A percentile compares a stretch with the other conserved stretches of the same genome.
These are phyloP conservation scores for Botia almorhae DNA, from an alignment of 2,797 vertebrate species.

Conservation along the genomic window DNA sequence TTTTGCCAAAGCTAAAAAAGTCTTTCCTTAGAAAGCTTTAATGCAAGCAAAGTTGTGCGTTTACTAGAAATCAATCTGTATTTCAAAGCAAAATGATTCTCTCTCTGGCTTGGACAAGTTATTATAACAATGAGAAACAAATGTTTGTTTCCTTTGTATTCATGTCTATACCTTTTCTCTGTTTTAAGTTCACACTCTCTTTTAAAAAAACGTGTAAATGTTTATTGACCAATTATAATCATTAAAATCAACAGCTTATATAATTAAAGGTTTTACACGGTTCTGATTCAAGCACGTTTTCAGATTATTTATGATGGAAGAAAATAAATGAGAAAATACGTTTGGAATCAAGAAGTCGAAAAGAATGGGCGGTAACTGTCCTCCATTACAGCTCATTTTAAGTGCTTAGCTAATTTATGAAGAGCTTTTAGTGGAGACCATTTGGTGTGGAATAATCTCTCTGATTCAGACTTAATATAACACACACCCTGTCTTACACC, in stretches of 20 bases:
- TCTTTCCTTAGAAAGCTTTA: not conserved
- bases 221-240: too few species aligned
- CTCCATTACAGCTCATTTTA: not conserved
- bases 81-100: not conserved
- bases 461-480: constrained; percentile 9
- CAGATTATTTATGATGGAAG: not conserved
- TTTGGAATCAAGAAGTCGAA: not conserved
- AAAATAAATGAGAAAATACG: not conserved
- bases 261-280: too few species aligned
- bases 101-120: too few species aligned
- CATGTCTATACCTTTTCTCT: too few species aligned
- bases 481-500: not conserved
- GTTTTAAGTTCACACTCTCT: too few species aligned
- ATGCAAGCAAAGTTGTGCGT: not conserved
- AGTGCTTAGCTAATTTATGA: not conserved
- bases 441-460: constrained; percentile 4
- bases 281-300: too few species aligned
- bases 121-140: too few species aligned
- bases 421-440: not conserved
- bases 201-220: too few species aligned
- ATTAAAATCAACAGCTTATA: too few species aligned
- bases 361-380: too few species aligned
- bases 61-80: not conserved
- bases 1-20: not conserved
- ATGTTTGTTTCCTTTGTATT: too few species aligned